These are phyloP conservation scores for Cyprinodon variegatus DNA, from an alignment of 2,113 vertebrate genomes.

Conservation along the genomic window DNA sequence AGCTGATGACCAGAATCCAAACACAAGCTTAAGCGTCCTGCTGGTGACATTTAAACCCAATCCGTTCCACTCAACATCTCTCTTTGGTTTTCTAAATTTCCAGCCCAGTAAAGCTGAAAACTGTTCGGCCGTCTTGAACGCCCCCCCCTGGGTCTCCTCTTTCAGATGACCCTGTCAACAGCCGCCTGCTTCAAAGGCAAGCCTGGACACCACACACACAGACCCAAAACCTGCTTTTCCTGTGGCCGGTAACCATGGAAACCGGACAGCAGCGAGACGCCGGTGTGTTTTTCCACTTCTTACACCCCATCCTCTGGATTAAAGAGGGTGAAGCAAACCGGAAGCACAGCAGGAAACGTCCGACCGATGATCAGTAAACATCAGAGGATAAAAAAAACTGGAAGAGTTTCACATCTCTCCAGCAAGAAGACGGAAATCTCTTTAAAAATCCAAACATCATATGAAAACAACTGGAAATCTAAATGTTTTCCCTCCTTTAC, in stretches of 20 bases:
- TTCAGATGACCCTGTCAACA: conserved; percentile 52
- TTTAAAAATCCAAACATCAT: neutral
- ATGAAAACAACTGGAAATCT: neutral
- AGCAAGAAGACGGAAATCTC: neutral
- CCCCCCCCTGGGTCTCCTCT: conserved; percentile 38
- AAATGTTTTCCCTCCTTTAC: neutral
- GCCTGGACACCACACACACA: conserved; percentile 18
- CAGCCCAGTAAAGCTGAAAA: conserved; percentile 26
- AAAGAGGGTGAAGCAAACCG: neutral
- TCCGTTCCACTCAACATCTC: conserved; percentile 2
- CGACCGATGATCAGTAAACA: neutral
- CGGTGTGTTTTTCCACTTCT: conserved; percentile 38
- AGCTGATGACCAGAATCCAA: neutral
- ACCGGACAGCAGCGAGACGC: conserved; percentile 25
- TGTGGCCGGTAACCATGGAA: conserved; percentile 43
- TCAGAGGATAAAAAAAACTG: no score
- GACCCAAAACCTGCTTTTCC: neutral
- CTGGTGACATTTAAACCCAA: conserved; percentile 25
- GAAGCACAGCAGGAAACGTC: neutral
- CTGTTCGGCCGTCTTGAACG: conserved; percentile 44
- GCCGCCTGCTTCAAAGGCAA: conserved; percentile 37
- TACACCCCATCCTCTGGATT: conserved; percentile 14
- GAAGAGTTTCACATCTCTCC: neutral
- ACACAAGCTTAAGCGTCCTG: conserved; percentile 4
- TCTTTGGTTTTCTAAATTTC: conserved; percentile 30